phyloP scores from a whole-genome alignment of 2,888 invertebrate genomes.

The Pyrochroa serraticornis region DNA sequence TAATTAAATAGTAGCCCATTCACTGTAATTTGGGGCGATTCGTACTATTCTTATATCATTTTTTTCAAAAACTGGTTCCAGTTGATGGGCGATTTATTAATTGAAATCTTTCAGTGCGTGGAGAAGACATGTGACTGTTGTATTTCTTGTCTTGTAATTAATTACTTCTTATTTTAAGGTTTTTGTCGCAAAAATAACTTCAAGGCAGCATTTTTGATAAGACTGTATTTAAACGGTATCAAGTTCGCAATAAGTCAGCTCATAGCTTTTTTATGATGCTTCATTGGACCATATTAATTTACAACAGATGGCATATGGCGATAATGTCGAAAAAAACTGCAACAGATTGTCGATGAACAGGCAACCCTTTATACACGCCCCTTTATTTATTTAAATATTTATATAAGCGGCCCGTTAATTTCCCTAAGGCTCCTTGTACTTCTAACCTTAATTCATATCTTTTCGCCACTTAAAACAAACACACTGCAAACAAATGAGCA shows the following conservation, averaged over 20 bases:
- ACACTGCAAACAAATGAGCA: neutral
- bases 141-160: constrained; percentile 1
- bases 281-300: too few species aligned
- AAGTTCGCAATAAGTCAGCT: too few species aligned
- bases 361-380: constrained; percentile 5
- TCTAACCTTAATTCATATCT: too few species aligned
- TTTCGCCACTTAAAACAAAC: too few species aligned
- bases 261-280: too few species aligned
- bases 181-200: constrained; percentile 14
- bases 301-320: too few species aligned
- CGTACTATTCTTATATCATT: constrained; percentile 7
- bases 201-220: constrained; percentile 7
- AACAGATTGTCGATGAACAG: neutral
- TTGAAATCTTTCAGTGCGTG: constrained; percentile 22
- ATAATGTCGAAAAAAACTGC: neutral
- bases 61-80: constrained; percentile 20
- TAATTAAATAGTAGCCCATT: neutral
- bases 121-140: constrained; percentile 15
- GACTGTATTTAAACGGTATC: too few species aligned
- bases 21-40: constrained; percentile 5
- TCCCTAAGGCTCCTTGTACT: too few species aligned
- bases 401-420: too few species aligned
- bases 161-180: constrained; percentile 17
- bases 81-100: constrained; percentile 10
- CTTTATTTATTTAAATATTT: too few species aligned